Base-by-base conservation (phyloP, 1,140 invertebrate species). In the Eumeta japonica region DNA sequence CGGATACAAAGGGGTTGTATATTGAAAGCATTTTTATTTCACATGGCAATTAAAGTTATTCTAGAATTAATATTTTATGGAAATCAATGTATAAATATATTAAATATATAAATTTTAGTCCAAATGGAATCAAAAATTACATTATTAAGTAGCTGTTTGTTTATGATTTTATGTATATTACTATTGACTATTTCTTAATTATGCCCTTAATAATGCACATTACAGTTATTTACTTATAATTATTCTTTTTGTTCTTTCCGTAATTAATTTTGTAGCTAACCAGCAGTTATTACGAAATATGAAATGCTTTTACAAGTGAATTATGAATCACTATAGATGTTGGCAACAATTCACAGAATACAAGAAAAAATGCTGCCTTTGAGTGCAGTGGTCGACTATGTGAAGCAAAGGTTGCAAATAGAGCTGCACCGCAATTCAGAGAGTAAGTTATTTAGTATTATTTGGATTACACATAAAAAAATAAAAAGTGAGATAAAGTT, bases 401-500 rank as follows among this genome's bases (percentile, higher is more conserved):
- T 66, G 9, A 70, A 63, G 37, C 61, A 65, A 27, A 64, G 58
- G 38, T 18, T 66, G 1, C 54, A 40, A 10, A 47, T 55, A 0
- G 56, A 65, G 1, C 39, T 41, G 0, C 18, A 50, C 0, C 37
- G 53, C n/a, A 56, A 33, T 35, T 28, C 53, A 3, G 65, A 70
- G 37, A 43, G 62, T 70, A 43, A 55, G 11, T 24, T 24, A n/a
- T n/a, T n/a, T n/a, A n/a, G n/a, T n/a, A n/a, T n/a, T n/a, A n/a
- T n/a, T n/a, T n/a, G n/a, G n/a, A n/a, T n/a, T n/a, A n/a, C n/a
- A n/a, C n/a, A n/a, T n/a, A n/a, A n/a, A n/a, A n/a, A n/a, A n/a
- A n/a, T n/a, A n/a, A n/a, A n/a, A n/a, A n/a, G n/a, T n/a, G n/a
- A n/a, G n/a, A n/a, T n/a, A n/a, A n/a, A n/a, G n/a, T n/a, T n/a